Base-by-base conservation (phyloP, 2,113 vertebrate species). In the Phrynocephalus versicolor region DNA sequence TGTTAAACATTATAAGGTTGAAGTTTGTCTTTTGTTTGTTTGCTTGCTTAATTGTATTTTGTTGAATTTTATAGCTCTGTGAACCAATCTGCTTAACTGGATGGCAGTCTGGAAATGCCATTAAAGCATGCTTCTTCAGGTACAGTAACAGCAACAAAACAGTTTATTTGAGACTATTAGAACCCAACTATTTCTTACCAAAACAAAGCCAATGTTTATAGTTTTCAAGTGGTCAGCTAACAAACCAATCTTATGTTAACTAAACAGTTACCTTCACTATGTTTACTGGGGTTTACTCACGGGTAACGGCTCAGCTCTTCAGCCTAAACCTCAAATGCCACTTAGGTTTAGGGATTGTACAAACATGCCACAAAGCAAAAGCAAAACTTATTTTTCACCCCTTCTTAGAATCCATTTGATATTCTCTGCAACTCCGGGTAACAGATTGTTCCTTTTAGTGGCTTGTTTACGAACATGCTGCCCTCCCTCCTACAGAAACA, bases 381-480 rank as follows among this genome's bases (percentile, higher is more conserved):
- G 0, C 16, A 72, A 88, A 84, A 88, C 57, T 27, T 55, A 74
- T 77, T 71, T 67, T 67, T 8, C 30, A 23, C 60, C 21, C 58
- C 73, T 81, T 82, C 89, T 69, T 91, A 75, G 82, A 93, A 91
- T 65, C 80, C 70, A 79, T 69, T 78, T 10, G 84, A 88, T 87
- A 89, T 87, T 87, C 87, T 90, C 90, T 62, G 1, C 74, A 88
- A 86, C 89, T 82, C 86, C 82, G 85, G 2, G 74, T 89, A 93
- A 91, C 87, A 89, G 90, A 87, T 64, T 82, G 78, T 91, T 94
- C 90, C 89, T 93, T 91, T 89, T 73, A 82, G 81, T 55, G 87
- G 90, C 88, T 15, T 89, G 88, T 92, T 93, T 92, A 84, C 55
- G 90, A 91, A 78, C 57, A 88, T 39, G 41, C 55, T 79, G 70